Evolutionary conservation across 2,113 vertebrate genomes (phyloP), one percentile per base, ranked within the genome.

Genomic region (Crotalus viridis): DNA sequence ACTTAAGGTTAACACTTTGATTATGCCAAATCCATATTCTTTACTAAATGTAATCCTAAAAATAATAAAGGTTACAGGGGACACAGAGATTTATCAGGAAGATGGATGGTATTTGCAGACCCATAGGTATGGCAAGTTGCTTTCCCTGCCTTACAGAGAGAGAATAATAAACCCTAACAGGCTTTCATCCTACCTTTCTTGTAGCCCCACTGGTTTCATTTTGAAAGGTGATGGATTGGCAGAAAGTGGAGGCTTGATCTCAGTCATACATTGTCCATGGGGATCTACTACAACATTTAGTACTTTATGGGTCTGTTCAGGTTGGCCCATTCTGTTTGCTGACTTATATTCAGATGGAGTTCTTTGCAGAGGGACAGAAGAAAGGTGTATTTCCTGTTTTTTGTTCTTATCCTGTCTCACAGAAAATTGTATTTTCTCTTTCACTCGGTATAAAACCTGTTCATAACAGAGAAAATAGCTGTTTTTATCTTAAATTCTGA

Each of bases 141-240:
- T 81, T 81, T 81, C 74, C 55, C 2, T 21, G 85, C 4, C n/a
- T 10, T 7, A 85, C 90, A n/a, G 88, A 61, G 95, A 12, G 19
- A 93, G 24, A 93, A 89, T 19, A 89, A 95, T 21, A 95, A 90
- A 51, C 3, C 69, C 19, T 0, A 10, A 5, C 0, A 0, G 17
- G 24, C 8, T 15, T 85, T 2, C 55, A 93, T 90, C 97, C 87
- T 97, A 98, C 99, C 99, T 98, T 95, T 99, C 99, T 91, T 99
- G 99, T 5, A 99, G 98, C 86, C 99, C 98, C 6, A 98, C 98
- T 43, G 99, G 96, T 97, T 99, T 99, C 99, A 99, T 99, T 98
- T 97, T 99, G 98, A 99, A 99, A 89, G 99, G 99, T 56, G 99
- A 99, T 0, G 98, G 98, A 92, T 97, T 98, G 93, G 96, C 97